These are phyloP conservation scores for Neodon shergylaensis DNA, from an alignment of 2,113 vertebrate genomes.

Conservation along the genomic window DNA sequence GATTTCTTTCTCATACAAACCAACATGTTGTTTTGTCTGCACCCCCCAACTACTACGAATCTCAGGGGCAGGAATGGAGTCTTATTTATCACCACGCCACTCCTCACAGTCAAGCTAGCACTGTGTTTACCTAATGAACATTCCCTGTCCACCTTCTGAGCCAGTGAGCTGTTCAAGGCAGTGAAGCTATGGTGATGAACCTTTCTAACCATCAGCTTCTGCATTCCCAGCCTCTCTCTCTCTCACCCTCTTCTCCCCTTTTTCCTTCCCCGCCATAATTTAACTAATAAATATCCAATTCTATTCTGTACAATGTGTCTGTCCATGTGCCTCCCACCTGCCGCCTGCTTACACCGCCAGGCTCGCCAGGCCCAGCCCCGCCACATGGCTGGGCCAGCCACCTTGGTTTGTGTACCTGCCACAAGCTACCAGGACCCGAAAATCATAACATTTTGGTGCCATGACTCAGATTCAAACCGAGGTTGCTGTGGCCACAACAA, in stretches of 20 bases:
- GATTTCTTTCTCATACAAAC: neutral
- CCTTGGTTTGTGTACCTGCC: too few species aligned
- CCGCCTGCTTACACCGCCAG: too few species aligned
- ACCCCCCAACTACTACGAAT: neutral
- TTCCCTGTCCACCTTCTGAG: neutral
- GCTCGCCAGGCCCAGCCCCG: too few species aligned
- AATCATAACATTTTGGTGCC: constrained; percentile 64
- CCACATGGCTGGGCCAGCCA: too few species aligned
- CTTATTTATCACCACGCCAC: neutral
- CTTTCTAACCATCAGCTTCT: neutral
- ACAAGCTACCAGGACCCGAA: too few species aligned
- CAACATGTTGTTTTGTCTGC: too few species aligned
- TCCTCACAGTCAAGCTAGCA: neutral
- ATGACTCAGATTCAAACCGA: constrained; percentile 88
- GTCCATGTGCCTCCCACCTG: too few species aligned
- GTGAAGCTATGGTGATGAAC: neutral
- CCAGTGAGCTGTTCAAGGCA: neutral
- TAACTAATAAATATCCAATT: too few species aligned
- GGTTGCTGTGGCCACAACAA: constrained; percentile 88
- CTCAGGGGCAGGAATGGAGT: neutral
- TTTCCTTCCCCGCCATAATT: too few species aligned
- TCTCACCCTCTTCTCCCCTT: too few species aligned
- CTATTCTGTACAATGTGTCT: too few species aligned
- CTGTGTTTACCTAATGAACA: neutral
- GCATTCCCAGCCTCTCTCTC: neutral